These are phyloP conservation scores for Brachypteracias leptosomus DNA, from an alignment of 2,113 vertebrate genomes.

Conservation along the genomic window DNA sequence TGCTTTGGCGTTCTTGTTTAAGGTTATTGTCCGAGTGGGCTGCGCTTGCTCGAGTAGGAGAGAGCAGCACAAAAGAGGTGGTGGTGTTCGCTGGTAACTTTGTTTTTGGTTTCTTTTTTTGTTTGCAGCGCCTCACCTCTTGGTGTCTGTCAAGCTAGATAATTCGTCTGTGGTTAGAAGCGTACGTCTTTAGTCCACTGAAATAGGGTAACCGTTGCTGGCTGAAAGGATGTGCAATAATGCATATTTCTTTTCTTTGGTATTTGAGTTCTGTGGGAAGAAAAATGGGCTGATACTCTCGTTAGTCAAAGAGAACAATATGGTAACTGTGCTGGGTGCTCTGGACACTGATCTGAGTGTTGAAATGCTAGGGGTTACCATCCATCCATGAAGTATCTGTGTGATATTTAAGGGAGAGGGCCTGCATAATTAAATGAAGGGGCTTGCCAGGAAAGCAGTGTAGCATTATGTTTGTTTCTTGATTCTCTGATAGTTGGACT, in stretches of 20 bases:
- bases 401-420: neutral
- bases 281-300: neutral
- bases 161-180: neutral
- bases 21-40: neutral
- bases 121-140: neutral
- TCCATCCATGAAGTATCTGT: neutral
- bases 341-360: neutral
- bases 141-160: neutral
- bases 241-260: neutral
- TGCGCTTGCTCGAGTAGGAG: neutral
- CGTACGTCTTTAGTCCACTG: neutral
- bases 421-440: neutral
- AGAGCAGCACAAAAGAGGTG: constrained; percentile 22
- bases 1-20: neutral
- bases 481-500: neutral
- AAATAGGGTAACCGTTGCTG: neutral
- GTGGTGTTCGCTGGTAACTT: neutral
- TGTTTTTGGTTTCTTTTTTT: neutral
- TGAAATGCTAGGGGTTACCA: neutral
- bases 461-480: neutral
- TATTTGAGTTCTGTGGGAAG: neutral
- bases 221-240: neutral
- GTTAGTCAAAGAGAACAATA: neutral
- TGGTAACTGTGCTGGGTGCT: neutral
- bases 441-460: neutral